Percentiles rank a stretch among this genome's conserved stretches.
Evolutionary conservation across 1,140 invertebrate species (phyloP).

Genomic region (Drosophila punjabiensis): DNA sequence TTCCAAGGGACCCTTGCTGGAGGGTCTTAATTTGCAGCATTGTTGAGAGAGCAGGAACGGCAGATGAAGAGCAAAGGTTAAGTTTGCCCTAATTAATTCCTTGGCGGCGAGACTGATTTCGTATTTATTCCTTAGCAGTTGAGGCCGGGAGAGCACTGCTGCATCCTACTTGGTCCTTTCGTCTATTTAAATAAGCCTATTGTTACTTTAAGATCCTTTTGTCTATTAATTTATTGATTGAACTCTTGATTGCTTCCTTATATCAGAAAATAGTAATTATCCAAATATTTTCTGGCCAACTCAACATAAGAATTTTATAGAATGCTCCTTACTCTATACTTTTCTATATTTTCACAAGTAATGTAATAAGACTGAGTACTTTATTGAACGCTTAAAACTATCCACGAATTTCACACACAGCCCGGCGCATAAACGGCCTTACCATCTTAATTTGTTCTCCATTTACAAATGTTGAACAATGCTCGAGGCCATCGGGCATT

Average conservation of each 20-base stretch:
- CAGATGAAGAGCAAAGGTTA: constrained; percentile 53
- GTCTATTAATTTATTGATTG: too few species aligned
- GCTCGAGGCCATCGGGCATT: constrained; percentile 22
- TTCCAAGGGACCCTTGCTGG: constrained; percentile 30
- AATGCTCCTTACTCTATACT: too few species aligned
- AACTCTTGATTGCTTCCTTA: too few species aligned
- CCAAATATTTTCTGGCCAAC: too few species aligned
- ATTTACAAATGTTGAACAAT: constrained; percentile 47
- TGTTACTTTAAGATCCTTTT: too few species aligned
- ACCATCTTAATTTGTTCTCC: constrained; percentile 36
- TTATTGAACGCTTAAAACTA: not conserved
- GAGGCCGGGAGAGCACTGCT: not conserved
- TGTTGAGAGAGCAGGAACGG: constrained; percentile 49
- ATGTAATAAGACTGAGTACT: not conserved
- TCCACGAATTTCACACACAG: not conserved
- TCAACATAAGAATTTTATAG: too few species aligned
- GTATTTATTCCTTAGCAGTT: not conserved
- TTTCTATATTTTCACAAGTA: not conserved
- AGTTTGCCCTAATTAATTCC: constrained; percentile 68
- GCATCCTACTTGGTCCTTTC: too few species aligned
- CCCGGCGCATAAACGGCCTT: not conserved
- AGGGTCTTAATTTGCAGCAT: constrained; percentile 77
- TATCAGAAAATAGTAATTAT: too few species aligned
- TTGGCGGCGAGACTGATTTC: constrained; percentile 7
- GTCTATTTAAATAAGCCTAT: too few species aligned